Evolutionary conservation across 2,888 invertebrate genomes (phyloP), one percentile per base, ranked within the genome.

Genomic region (Lasioglossum calceatum): DNA sequence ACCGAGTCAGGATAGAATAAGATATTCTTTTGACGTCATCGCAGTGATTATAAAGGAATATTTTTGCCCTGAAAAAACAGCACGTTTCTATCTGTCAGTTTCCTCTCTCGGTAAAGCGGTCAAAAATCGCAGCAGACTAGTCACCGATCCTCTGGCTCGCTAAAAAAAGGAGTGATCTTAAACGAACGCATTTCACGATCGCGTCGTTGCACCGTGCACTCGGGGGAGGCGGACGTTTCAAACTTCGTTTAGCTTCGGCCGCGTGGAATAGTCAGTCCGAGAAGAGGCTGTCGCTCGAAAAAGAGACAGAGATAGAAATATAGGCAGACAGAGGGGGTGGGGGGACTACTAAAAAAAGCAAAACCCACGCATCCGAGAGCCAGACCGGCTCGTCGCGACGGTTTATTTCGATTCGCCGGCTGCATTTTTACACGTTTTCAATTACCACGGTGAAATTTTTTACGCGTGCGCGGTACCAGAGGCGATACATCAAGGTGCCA

Each of bases 401-500:
- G n/a, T 82, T 77, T 76, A 54, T 79, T 50, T 39, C 54, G 50
- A 74, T 72, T 42, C 78, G 14, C 23, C 36, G 71, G 58, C 47
- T 32, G 76, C 82, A 73, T 79, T 86, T 86, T 81, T 82, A 81
- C 86, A 79, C 86, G 79, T 81, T 86, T 86, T 79, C 86, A 86
- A 86, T 86, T 86, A 61, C 64, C 58, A 72, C 71, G 81, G 71
- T 47, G 79, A 82, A 87, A 86, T 85, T 82, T 87, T 85, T 87
- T 67, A 70, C 67, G 76, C 72, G n/a, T 50, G 67, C 36, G 36
- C 70, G 23, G 16, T n/a, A 42, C 77, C 67, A 44, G 74, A 44
- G 32, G 78, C 87, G 75, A 87, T 87, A 81, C 75, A 83, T 87
- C 87, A 87, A 77, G 83, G 87, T 87, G 87, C 74, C 87, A 86